Percentiles rank a stretch among this genome's conserved stretches.
These are phyloP conservation scores for Ephialtes manifestator DNA, from an alignment of 2,888 invertebrate genomes.

Conservation along the genomic window DNA sequence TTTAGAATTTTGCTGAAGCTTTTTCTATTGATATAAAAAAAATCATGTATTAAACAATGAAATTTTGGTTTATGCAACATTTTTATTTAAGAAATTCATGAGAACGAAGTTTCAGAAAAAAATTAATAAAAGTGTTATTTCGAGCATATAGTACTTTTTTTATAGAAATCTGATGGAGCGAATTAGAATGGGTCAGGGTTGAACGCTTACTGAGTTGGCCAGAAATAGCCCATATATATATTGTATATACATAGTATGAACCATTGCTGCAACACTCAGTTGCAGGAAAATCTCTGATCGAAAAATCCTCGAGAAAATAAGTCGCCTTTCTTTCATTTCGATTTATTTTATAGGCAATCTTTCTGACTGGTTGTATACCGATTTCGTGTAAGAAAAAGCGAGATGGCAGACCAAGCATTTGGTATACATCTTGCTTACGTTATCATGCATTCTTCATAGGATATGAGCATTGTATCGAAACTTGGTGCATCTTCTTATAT, in stretches of 20 bases:
- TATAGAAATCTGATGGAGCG: too few species aligned
- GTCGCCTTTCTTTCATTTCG: constrained; percentile 12
- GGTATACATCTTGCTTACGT: neutral
- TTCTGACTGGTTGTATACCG: neutral
- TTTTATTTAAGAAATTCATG: too few species aligned
- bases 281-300: constrained; percentile 16
- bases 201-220: too few species aligned
- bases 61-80: too few species aligned
- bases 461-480: constrained; percentile 24
- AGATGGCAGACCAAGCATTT: constrained; percentile 7
- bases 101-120: too few species aligned
- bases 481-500: neutral
- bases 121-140: too few species aligned
- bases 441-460: constrained; percentile 31
- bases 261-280: neutral
- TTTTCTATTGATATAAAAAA: too few species aligned
- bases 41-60: too few species aligned
- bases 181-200: too few species aligned
- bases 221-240: too few species aligned
- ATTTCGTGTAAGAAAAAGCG: neutral
- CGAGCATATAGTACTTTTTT: too few species aligned
- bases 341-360: constrained; percentile 47
- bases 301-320: constrained; percentile 22
- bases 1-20: too few species aligned
- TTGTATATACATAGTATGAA: neutral